Evolutionary conservation across 2,797 vertebrate species (phyloP).

Genomic region (Caiman crocodilus): DNA sequence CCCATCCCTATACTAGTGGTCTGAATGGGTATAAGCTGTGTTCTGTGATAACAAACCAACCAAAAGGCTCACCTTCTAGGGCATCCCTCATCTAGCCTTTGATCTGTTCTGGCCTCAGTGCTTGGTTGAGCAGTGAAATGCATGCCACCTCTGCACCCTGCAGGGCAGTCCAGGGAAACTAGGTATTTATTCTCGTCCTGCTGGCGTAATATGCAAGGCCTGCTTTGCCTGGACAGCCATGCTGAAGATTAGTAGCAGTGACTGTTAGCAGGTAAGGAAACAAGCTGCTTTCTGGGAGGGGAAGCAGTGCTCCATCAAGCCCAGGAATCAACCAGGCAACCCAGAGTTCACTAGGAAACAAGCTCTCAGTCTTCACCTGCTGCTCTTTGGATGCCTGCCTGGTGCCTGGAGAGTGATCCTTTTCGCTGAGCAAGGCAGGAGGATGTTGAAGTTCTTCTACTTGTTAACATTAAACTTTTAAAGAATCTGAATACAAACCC

Average conservation of each 20-base stretch:
- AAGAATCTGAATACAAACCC: background rate
- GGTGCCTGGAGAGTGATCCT: background rate
- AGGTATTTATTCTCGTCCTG: conserved; percentile 70
- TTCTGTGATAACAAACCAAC: rapidly evolving
- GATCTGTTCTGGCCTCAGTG: too few relatives aligned
- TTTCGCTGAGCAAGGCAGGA: rapidly evolving
- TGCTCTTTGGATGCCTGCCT: conserved; percentile 25
- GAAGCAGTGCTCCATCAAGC: conserved; percentile 9
- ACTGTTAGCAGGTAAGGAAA: conserved; percentile 71
- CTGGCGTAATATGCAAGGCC: conserved; percentile 74
- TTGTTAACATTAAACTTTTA: background rate
- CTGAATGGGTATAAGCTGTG: background rate
- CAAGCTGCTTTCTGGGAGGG: conserved; percentile 51
- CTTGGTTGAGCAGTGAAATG: conserved; percentile 4
- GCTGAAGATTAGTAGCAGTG: conserved; percentile 69
- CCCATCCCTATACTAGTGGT: background rate
- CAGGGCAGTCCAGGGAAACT: conserved; percentile 75
- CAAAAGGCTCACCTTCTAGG: background rate
- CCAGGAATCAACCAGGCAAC: conserved; percentile 8
- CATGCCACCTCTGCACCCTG: conserved; percentile 11
- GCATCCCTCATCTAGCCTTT: background rate
- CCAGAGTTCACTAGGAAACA: conserved; percentile 44
- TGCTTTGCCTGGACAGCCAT: conserved; percentile 73
- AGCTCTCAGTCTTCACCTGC: conserved; percentile 21
- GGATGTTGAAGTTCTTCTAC: background rate